phyloP scores from a whole-genome alignment of 2,797 vertebrate genomes.

The Chelon labrosus region DNA sequence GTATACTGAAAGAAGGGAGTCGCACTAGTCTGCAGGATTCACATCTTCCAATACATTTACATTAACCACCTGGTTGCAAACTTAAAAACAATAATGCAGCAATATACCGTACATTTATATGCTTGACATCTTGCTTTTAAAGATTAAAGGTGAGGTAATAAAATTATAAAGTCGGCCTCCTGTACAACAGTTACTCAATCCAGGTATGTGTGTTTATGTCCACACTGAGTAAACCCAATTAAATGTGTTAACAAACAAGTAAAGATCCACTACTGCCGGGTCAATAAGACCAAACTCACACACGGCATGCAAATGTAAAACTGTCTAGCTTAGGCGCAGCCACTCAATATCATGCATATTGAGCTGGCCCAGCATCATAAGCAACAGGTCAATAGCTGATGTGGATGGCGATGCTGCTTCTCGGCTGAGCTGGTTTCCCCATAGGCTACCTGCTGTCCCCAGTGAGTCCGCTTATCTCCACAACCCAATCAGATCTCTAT shows the following conservation, averaged over 20 bases:
- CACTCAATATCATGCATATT: slow-evolving; percentile 82
- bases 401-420: slow-evolving; percentile 69
- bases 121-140: not conserved
- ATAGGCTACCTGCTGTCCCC: slow-evolving; percentile 70
- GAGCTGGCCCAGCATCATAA: slow-evolving; percentile 76
- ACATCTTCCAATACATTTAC: not conserved
- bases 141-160: not conserved
- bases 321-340: slow-evolving; percentile 66
- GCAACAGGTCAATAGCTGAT: slow-evolving; percentile 85
- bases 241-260: slow-evolving; percentile 87
- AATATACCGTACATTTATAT: not conserved
- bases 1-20: not conserved
- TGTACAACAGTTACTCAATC: slow-evolving; percentile 51
- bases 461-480: slow-evolving; percentile 62
- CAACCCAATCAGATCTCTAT: slow-evolving; percentile 66
- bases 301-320: slow-evolving; percentile 83
- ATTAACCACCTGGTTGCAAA: not conserved
- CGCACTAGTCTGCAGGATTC: not conserved
- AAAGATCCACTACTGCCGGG: slow-evolving; percentile 82
- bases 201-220: slow-evolving; percentile 69
- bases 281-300: slow-evolving; percentile 79
- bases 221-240: slow-evolving; percentile 83
- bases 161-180: slow-evolving; percentile 34
- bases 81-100: slow-evolving; percentile 10
- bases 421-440: slow-evolving; percentile 50